A percentile compares a stretch with the other conserved stretches of the same genome.
Evolutionary conservation across 1,140 invertebrate species (phyloP).

Genomic region (Dinothrombium tinctorium): DNA sequence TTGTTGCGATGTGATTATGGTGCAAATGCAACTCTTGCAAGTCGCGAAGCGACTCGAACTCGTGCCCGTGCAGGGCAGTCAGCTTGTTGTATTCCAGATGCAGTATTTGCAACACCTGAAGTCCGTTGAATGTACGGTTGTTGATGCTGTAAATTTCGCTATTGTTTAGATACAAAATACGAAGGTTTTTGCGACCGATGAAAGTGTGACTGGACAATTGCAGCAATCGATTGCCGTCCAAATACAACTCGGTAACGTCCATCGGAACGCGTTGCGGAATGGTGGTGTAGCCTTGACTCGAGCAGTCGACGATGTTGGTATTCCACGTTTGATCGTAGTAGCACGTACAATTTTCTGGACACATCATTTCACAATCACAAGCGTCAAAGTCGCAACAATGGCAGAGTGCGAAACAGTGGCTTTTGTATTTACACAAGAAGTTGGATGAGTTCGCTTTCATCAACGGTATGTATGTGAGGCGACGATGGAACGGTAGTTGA

Average conservation of each 20-base stretch:
- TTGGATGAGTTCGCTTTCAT: slow-evolving; percentile 59
- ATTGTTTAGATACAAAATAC: slow-evolving; percentile 62
- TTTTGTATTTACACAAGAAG: slow-evolving; percentile 72
- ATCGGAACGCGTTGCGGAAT: slow-evolving; percentile 69
- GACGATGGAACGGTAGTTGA: slow-evolving; percentile 53
- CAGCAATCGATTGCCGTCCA: slow-evolving; percentile 68
- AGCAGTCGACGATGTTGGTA: slow-evolving; percentile 70
- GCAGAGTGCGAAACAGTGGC: slow-evolving; percentile 71
- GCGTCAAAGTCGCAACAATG: slow-evolving; percentile 86
- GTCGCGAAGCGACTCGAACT: slow-evolving; percentile 35
- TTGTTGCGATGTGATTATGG: slow-evolving; percentile 50
- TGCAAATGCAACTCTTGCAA: slow-evolving; percentile 57
- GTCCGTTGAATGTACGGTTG: slow-evolving; percentile 69
- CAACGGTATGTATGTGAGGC: slow-evolving; percentile 35
- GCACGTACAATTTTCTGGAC: slow-evolving; percentile 72
- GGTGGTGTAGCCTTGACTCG: slow-evolving; percentile 37
- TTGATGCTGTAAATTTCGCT: slow-evolving; percentile 56
- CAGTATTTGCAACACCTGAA: slow-evolving; percentile 39
- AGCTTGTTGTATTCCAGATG: slow-evolving; percentile 58
- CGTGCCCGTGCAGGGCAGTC: slow-evolving; percentile 53
- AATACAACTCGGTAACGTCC: slow-evolving; percentile 76
- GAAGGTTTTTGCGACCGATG: slow-evolving; percentile 63
- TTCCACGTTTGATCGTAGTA: slow-evolving; percentile 84
- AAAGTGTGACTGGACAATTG: slow-evolving; percentile 67
- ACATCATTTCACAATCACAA: slow-evolving; percentile 85